Evolutionary conservation across 2,113 vertebrate genomes (phyloP).

Genomic region (Saguinus midas): DNA sequence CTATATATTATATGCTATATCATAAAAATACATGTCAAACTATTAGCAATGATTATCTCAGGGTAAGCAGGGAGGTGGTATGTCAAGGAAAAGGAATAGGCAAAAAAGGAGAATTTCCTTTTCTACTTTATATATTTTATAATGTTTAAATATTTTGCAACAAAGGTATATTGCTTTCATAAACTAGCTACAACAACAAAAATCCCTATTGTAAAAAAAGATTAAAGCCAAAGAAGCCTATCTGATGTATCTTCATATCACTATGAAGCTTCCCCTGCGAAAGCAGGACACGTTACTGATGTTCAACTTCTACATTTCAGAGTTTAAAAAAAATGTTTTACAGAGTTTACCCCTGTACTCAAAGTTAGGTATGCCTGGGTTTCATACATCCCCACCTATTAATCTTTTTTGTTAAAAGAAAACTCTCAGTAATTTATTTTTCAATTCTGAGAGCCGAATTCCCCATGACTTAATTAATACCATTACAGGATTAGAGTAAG

Average conservation of each 20-base stretch:
- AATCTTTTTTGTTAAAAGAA: background rate
- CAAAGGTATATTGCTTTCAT: background rate
- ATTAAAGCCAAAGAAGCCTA: background rate
- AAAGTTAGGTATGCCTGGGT: background rate
- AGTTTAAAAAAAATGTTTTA: background rate
- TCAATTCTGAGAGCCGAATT: slow-evolving; percentile 19
- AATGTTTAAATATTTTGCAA: slow-evolving; percentile 1
- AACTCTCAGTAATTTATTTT: background rate
- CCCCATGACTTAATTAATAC: slow-evolving; percentile 56
- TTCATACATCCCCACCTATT: background rate
- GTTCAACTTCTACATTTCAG: background rate
- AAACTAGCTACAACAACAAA: slow-evolving; percentile 9
- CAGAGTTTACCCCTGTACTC: background rate
- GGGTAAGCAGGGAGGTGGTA: background rate
- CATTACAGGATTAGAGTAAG: slow-evolving; percentile 60
- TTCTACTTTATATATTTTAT: background rate
- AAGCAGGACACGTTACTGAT: background rate
- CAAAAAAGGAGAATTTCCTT: background rate
- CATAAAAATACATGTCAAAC: background rate
- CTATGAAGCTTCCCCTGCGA: background rate
- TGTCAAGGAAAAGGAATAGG: background rate
- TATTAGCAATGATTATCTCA: background rate
- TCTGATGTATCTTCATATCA: background rate
- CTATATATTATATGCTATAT: background rate
- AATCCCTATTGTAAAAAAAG: background rate